Evolutionary conservation across 2,888 invertebrate species (phyloP).

Genomic region (Ischnura elegans): DNA sequence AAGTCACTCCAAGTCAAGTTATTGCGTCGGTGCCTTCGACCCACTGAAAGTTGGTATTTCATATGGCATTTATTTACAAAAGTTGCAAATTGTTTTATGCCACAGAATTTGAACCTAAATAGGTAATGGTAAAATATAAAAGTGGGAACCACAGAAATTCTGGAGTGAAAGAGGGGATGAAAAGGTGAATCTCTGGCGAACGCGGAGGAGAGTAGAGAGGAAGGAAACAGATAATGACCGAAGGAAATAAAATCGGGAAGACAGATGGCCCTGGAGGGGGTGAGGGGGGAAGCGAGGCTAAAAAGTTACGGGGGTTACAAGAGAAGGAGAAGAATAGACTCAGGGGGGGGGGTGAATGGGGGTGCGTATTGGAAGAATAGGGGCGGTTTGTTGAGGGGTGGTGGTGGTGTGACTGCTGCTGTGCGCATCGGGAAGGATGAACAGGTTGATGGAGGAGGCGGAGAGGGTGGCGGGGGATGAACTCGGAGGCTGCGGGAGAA

Average conservation of each 20-base stretch:
- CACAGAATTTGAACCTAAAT: no score
- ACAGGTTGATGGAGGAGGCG: slow-evolving; percentile 53
- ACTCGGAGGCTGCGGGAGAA: slow-evolving; percentile 54
- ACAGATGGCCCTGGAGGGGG: neutral
- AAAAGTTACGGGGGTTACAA: neutral
- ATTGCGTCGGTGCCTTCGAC: no score
- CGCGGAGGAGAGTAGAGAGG: neutral
- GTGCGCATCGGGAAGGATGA: slow-evolving; percentile 7
- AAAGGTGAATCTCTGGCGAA: neutral
- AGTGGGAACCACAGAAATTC: neutral
- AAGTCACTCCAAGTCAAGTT: no score
- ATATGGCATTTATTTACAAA: no score
- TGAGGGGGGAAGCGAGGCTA: neutral
- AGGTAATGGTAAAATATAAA: neutral
- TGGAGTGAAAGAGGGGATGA: neutral
- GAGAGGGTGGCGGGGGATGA: neutral
- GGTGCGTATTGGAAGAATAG: neutral
- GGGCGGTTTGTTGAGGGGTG: neutral
- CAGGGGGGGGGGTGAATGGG: neutral
- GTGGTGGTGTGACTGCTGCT: neutral
- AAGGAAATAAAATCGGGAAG: slow-evolving; percentile 33
- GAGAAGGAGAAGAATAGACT: neutral
- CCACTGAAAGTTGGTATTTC: no score
- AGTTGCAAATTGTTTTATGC: no score
- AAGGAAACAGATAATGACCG: neutral